Conservation (phyloP, 1,140 invertebrate genomes). For the Cotesia chilonis region DNA sequence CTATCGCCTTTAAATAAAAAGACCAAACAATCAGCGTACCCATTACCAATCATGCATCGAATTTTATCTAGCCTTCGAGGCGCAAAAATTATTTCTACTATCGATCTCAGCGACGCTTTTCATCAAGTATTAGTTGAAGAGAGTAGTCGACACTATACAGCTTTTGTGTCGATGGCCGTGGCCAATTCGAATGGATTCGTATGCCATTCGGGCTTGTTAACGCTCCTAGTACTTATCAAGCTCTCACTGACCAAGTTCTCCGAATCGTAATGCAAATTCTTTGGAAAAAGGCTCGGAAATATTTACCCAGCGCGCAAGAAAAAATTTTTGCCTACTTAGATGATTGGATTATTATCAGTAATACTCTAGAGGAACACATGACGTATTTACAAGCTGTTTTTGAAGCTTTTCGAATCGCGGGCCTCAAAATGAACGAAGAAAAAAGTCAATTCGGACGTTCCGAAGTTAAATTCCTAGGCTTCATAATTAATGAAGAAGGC, state of each 20-base stretch:
- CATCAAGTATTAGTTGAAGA: conserved; percentile 27
- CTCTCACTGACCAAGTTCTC: too few relatives aligned
- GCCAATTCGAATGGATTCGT: conserved; percentile 56
- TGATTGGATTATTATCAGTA: too few relatives aligned
- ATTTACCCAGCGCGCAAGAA: too few relatives aligned
- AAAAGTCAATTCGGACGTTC: background rate
- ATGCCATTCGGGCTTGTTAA: conserved; percentile 63
- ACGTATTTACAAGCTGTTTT: background rate
- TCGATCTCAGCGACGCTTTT: conserved; percentile 51
- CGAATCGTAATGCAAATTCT: too few relatives aligned
- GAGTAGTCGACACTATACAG: conserved; percentile 27
- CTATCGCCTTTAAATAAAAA: conserved; percentile 25
- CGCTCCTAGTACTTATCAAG: conserved; percentile 36
- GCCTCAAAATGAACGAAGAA: background rate
- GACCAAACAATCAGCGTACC: conserved; percentile 28
- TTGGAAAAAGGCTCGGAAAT: too few relatives aligned
- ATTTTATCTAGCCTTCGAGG: conserved; percentile 36
- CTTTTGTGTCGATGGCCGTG: conserved; percentile 50
- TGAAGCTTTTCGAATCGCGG: background rate
- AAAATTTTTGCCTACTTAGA: too few relatives aligned
- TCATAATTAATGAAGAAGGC: too few relatives aligned
- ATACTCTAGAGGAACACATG: background rate
- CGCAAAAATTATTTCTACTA: conserved; percentile 40
- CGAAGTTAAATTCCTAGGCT: background rate
- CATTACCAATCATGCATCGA: conserved; percentile 24